Evolutionary conservation across 64 coral and sea anemone genomes (phyloP).

Genomic region (Pocillopora verrucosa): DNA sequence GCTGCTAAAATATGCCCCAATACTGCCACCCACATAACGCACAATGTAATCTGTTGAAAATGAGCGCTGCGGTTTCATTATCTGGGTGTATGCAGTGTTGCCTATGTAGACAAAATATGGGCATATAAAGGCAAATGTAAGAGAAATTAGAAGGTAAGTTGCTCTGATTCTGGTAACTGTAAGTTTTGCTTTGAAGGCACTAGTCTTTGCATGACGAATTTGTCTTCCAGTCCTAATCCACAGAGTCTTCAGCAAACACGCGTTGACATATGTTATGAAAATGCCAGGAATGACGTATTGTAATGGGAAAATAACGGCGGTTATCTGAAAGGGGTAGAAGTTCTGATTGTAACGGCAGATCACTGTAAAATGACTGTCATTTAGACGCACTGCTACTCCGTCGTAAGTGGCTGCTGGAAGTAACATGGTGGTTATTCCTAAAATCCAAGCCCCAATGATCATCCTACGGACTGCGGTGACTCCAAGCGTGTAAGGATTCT

Average conservation of each 20-base stretch:
- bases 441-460: constrained; percentile 23
- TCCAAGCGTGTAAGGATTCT: neutral
- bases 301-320: constrained; percentile 3
- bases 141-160: constrained; percentile 3
- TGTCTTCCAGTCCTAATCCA: neutral
- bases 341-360: constrained; percentile 36
- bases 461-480: neutral
- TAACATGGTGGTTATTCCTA: neutral
- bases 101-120: constrained; percentile 33
- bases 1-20: neutral
- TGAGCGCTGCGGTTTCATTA: neutral
- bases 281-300: constrained; percentile 30
- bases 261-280: constrained; percentile 6
- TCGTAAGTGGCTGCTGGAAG: constrained; percentile 12
- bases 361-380: constrained; percentile 7
- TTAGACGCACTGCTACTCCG: neutral
- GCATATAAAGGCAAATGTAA: constrained; percentile 39
- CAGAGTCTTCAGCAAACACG: neutral
- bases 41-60: constrained; percentile 19
- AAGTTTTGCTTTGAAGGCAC: neutral
- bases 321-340: neutral
- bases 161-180: neutral
- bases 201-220: neutral
- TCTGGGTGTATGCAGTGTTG: neutral
- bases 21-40: neutral